Conservation (phyloP, 2,113 vertebrate species). For the Natator depressus region DNA sequence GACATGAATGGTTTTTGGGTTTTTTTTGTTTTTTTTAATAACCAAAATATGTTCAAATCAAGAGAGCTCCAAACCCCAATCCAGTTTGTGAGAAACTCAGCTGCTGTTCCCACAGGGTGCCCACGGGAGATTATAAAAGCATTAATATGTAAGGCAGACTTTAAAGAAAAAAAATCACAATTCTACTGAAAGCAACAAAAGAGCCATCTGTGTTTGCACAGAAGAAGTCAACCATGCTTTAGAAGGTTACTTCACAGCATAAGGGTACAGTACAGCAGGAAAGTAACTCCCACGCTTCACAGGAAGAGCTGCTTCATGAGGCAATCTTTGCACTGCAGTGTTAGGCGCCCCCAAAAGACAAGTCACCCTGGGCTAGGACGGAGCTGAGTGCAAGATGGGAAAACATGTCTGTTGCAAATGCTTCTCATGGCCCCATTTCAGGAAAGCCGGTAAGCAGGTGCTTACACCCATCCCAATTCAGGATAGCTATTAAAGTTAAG, state of each 20-base stretch:
- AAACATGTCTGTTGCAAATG: background rate
- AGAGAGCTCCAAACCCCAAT: background rate
- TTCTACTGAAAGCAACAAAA: background rate
- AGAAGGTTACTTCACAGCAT: background rate
- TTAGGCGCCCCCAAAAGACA: background rate
- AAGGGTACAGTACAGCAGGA: background rate
- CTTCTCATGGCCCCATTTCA: rapidly evolving
- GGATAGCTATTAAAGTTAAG: background rate
- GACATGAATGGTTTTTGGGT: too few relatives aligned
- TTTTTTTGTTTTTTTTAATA: background rate
- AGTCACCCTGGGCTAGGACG: background rate
- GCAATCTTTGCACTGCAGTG: background rate
- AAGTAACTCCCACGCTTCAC: background rate
- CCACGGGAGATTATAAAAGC: background rate
- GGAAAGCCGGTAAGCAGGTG: background rate
- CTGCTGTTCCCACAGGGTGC: rapidly evolving
- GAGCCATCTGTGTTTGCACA: background rate
- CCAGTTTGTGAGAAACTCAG: rapidly evolving
- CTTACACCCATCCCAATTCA: background rate
- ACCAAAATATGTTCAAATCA: background rate
- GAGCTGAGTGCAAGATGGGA: background rate
- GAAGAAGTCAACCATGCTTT: background rate
- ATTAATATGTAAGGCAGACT: background rate
- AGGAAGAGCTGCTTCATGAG: background rate
- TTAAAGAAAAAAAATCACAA: background rate